phyloP scores from a whole-genome alignment of 1,140 invertebrate genomes.

The Maconellicoccus hirsutus region DNA sequence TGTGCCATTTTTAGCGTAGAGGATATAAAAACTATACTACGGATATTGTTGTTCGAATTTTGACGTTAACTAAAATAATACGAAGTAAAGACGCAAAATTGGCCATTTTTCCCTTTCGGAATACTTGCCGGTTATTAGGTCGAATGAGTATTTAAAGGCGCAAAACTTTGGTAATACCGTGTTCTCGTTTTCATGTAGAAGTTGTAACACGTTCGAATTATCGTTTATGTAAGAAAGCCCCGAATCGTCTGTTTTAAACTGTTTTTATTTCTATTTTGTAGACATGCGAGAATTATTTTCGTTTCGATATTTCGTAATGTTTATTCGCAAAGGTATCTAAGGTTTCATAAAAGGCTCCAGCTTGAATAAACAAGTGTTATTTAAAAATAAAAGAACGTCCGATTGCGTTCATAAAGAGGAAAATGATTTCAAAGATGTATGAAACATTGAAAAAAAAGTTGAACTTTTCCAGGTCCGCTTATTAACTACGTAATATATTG shows the following conservation, averaged over 20 bases:
- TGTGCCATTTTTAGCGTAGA: neutral
- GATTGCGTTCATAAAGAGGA: too few relatives aligned
- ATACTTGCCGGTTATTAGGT: neutral
- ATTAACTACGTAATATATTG: too few relatives aligned
- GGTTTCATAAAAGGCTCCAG: too few relatives aligned
- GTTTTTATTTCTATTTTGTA: neutral
- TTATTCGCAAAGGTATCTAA: neutral
- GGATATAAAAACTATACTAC: neutral
- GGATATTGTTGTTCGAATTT: neutral
- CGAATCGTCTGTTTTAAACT: neutral
- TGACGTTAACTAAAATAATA: neutral
- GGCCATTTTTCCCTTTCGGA: conserved; percentile 11
- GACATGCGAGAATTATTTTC: conserved; percentile 6
- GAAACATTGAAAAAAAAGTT: too few relatives aligned
- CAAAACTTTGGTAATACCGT: neutral
- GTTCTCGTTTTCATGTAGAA: neutral
- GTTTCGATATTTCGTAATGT: neutral
- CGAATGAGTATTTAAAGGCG: neutral
- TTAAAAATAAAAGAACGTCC: too few relatives aligned
- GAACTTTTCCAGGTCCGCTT: too few relatives aligned
- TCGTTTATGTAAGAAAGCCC: neutral
- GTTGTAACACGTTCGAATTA: conserved; percentile 5
- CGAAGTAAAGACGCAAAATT: conserved; percentile 3
- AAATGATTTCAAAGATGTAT: too few relatives aligned
- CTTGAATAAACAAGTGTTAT: too few relatives aligned